These are phyloP conservation scores for Mesoligia furuncula DNA, from an alignment of 2,888 invertebrate genomes.

Conservation along the genomic window DNA sequence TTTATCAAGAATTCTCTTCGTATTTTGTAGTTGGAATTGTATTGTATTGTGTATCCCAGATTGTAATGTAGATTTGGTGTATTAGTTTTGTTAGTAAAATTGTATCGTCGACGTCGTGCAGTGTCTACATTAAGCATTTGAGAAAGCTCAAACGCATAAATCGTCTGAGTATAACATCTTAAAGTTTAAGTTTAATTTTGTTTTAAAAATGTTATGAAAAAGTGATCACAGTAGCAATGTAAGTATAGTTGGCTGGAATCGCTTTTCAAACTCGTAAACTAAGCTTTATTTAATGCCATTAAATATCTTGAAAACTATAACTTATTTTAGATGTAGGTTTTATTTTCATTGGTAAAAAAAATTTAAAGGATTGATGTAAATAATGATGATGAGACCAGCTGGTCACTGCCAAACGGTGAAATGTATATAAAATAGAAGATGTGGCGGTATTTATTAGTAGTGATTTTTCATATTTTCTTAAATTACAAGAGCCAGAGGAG, in stretches of 20 bases:
- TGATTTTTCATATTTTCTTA: slow-evolving; percentile 24
- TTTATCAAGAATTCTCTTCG: slow-evolving; percentile 50
- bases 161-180: slow-evolving; percentile 51
- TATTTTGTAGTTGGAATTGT: slow-evolving; percentile 52
- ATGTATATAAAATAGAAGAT: slow-evolving; percentile 72
- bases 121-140: slow-evolving; percentile 30
- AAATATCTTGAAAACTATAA: slow-evolving; percentile 66
- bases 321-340: slow-evolving; percentile 74
- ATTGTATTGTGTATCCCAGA: slow-evolving; percentile 52
- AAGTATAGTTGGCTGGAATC: slow-evolving; percentile 50
- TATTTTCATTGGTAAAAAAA: slow-evolving; percentile 49
- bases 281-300: slow-evolving; percentile 74
- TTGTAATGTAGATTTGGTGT: slow-evolving; percentile 44
- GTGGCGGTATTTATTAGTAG: slow-evolving; percentile 39
- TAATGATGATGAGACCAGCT: slow-evolving; percentile 77
- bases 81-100: slow-evolving; percentile 33
- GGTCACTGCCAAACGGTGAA: slow-evolving; percentile 84
- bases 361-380: slow-evolving; percentile 62
- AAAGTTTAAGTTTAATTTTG: slow-evolving; percentile 38
- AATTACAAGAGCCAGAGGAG: slow-evolving; percentile 11
- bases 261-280: slow-evolving; percentile 56
- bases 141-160: slow-evolving; percentile 45
- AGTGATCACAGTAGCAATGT: slow-evolving; percentile 47
- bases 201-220: slow-evolving; percentile 25
- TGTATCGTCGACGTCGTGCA: slow-evolving; percentile 9